Evolutionary conservation across 2,888 invertebrate species (phyloP).

Genomic region (Epinotia nisella): DNA sequence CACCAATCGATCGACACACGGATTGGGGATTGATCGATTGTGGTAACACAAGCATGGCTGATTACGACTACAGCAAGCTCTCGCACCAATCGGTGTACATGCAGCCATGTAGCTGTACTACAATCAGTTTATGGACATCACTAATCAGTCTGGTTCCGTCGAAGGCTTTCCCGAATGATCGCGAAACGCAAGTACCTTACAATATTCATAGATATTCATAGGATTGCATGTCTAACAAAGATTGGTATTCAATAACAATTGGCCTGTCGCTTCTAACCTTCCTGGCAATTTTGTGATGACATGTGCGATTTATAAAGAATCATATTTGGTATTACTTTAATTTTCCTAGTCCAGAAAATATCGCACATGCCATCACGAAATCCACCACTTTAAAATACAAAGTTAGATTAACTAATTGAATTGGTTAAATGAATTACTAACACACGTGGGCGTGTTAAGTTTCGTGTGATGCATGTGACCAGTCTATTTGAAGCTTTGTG

Average conservation of each 20-base stretch:
- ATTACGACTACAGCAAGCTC: too few relatives aligned
- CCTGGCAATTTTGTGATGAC: neutral
- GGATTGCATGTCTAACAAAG: neutral
- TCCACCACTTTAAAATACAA: neutral
- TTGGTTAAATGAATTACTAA: neutral
- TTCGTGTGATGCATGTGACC: slow-evolving; percentile 7
- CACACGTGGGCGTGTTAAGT: neutral
- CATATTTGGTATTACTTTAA: neutral
- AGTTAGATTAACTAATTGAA: neutral
- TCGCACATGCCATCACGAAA: neutral
- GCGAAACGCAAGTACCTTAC: too few relatives aligned
- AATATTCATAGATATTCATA: neutral
- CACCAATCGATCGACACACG: too few relatives aligned
- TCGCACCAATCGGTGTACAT: too few relatives aligned
- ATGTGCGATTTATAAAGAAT: neutral
- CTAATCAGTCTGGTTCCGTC: too few relatives aligned
- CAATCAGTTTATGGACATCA: too few relatives aligned
- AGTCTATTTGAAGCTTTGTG: neutral
- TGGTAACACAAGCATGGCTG: too few relatives aligned
- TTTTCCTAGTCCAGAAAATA: neutral
- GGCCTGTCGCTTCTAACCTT: slow-evolving; percentile 11
- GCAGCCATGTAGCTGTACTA: too few relatives aligned
- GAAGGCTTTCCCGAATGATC: neutral
- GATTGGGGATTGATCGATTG: too few relatives aligned
- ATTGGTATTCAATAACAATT: neutral